These are phyloP conservation scores for Phalacrocorax aristotelis DNA, from an alignment of 2,113 vertebrate genomes.

Conservation along the genomic window DNA sequence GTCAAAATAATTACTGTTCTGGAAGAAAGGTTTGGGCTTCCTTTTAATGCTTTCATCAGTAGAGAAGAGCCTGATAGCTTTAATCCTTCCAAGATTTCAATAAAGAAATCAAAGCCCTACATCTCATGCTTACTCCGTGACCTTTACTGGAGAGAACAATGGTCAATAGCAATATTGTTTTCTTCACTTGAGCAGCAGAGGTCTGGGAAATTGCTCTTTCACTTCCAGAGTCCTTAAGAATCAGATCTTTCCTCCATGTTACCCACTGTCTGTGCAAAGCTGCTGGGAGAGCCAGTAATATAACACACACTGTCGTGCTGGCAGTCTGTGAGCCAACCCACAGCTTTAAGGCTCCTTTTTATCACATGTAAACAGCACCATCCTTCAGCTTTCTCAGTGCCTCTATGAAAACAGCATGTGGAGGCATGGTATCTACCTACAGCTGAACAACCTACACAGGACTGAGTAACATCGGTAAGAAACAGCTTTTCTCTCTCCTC, in stretches of 20 bases:
- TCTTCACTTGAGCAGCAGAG: not conserved
- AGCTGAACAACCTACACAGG: slow-evolving; percentile 35
- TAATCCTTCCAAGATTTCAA: not conserved
- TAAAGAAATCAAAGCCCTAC: not conserved
- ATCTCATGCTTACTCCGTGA: not conserved
- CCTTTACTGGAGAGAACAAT: not conserved
- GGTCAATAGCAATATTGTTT: not conserved
- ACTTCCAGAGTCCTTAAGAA: not conserved
- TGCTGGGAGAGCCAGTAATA: not conserved
- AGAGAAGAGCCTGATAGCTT: not conserved
- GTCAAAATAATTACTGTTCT: not conserved
- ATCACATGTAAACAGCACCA: slow-evolving; percentile 37
- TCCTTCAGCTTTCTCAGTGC: slow-evolving; percentile 26
- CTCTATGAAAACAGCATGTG: slow-evolving; percentile 38
- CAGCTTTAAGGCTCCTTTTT: slow-evolving; percentile 15
- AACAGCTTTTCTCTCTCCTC: not conserved
- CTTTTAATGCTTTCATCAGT: not conserved
- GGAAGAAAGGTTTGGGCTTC: not conserved
- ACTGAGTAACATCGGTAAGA: not conserved
- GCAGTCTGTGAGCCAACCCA: slow-evolving; percentile 19
- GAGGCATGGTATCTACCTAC: slow-evolving; percentile 29
- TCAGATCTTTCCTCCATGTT: not conserved
- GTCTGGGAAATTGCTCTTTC: not conserved
- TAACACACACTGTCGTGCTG: not conserved
- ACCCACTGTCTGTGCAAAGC: not conserved